These are phyloP conservation scores for Neoitamus cyanurus DNA, from an alignment of 2,888 invertebrate species.

Conservation along the genomic window DNA sequence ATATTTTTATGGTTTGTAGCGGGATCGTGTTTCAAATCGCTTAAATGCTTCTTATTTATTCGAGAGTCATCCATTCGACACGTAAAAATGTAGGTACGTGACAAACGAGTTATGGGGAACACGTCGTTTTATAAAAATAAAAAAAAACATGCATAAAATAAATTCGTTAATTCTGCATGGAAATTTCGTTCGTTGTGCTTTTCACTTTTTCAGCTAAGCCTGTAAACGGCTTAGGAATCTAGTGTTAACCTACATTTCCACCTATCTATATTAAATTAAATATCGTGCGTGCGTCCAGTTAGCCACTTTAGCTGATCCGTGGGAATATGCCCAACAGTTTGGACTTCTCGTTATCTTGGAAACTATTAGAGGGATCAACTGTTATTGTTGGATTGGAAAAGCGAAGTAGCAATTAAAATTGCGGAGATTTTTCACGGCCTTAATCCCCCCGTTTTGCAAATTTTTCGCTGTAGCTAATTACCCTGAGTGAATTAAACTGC, in stretches of 20 bases:
- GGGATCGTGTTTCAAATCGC: conserved; percentile 1
- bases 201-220: neutral
- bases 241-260: too few relatives aligned
- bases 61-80: neutral
- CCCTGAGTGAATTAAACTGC: neutral
- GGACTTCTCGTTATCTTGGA: too few relatives aligned
- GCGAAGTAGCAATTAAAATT: neutral
- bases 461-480: neutral
- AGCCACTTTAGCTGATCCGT: too few relatives aligned
- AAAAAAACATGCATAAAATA: neutral
- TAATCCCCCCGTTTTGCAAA: neutral
- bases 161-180: neutral
- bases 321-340: too few relatives aligned
- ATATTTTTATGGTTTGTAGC: neutral
- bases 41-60: neutral
- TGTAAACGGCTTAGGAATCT: neutral
- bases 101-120: neutral
- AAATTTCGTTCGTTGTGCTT: neutral
- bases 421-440: neutral
- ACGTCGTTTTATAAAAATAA: neutral
- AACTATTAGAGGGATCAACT: neutral
- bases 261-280: too few relatives aligned
- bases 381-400: neutral
- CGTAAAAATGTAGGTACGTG: neutral
- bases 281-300: too few relatives aligned